Evolutionary conservation across 1,140 invertebrate genomes (phyloP), one percentile per base, ranked within the genome.

Genomic region (Trichogramma pretiosum): DNA sequence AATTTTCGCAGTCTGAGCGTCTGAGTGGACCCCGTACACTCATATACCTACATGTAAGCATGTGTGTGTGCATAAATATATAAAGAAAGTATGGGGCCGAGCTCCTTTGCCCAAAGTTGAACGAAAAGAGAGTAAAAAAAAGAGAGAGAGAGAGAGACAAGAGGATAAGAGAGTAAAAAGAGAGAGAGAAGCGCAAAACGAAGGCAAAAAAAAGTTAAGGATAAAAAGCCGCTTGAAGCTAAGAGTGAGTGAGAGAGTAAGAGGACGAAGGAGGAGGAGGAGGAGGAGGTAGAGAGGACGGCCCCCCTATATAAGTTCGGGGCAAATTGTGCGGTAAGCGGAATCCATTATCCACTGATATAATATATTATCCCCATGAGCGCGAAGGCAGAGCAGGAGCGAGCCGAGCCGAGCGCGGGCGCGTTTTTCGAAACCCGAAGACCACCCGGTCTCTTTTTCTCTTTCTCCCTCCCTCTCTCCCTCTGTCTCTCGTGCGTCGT

Each of bases 281-380:
- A 28, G 24, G 11, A 28, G 24, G 5, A 5, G 24, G 24, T 11
- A 11, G 24, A 11, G 24, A 28, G 24, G 24, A 28, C 24, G 42
- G 48, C 41, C 40, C 24, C 47, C 48, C n/a, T n/a, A n/a, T n/a
- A 50, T 45, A 50, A 50, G 48, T 50, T 50, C 42, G 48, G 42
- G 48, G 42, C 48, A 50, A 50, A 50, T 50, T 50, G 48, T 50
- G 48, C 42, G 41, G 48, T 50, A 50, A 50, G 42, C 48, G 42
- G 48, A 50, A 50, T 50, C 48, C 48, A 50, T 50, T 50, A 50
- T 46, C 48, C 42, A 37, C 42, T 50, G 48, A 50, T 50, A 50
- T 50, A 50, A 50, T 50, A 50, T 50, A 50, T 50, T 50, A 50
- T 50, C 48, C 48, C 42, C 42, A 34, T 19, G 21, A 11, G 11